Conservation (phyloP, 2,113 vertebrate species). For the Merops nubicus region DNA sequence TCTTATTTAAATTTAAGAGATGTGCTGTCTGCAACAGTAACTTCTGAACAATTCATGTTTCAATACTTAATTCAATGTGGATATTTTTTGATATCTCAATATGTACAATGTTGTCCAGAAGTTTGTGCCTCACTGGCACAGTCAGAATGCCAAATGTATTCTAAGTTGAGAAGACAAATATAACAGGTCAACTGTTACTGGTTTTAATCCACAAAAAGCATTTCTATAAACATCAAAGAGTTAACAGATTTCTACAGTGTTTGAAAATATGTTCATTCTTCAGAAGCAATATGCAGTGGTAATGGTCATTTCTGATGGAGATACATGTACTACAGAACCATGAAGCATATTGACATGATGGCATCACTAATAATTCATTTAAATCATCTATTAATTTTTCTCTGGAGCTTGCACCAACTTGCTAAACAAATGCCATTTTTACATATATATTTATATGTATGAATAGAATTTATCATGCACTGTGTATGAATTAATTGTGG, state of each 20-base stretch:
- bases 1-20: conserved; percentile 56
- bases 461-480: not conserved
- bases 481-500: not conserved
- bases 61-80: not conserved
- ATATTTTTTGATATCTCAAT: conserved; percentile 5
- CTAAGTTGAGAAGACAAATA: not conserved
- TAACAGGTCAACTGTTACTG: not conserved
- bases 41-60: not conserved
- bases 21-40: conserved; percentile 16
- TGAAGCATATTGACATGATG: not conserved
- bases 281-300: not conserved
- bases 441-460: not conserved
- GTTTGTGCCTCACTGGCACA: not conserved
- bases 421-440: not conserved
- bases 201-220: not conserved
- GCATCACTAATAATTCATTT: not conserved
- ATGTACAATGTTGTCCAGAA: not conserved
- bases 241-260: not conserved
- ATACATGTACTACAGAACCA: not conserved
- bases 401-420: not conserved
- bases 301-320: not conserved
- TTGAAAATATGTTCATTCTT: not conserved
- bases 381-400: not conserved
- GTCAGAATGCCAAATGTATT: not conserved
- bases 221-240: not conserved